These are phyloP conservation scores for Henricia sp. DNA, from an alignment of 53 echinoderm and acorn worm genomes.

Conservation along the genomic window DNA sequence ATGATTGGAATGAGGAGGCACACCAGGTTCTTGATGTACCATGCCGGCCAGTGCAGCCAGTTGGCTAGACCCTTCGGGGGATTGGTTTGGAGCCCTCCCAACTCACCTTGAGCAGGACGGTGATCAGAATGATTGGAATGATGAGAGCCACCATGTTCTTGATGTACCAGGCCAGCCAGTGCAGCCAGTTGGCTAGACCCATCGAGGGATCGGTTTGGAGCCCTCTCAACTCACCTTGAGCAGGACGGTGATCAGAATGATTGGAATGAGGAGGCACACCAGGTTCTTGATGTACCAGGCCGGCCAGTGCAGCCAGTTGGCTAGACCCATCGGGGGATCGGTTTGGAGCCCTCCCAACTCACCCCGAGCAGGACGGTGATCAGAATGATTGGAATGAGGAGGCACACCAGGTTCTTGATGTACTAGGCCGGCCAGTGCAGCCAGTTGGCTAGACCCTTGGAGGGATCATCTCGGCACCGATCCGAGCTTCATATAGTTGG, in stretches of 20 bases:
- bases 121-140: conserved; percentile 76
- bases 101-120: conserved; percentile 81
- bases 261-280: conserved; percentile 74
- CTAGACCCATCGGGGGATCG: conserved; percentile 97
- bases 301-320: conserved; percentile 96
- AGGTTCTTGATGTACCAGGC: conserved; percentile 93
- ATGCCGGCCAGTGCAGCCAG: conserved; percentile 97
- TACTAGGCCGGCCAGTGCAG: conserved; percentile 96
- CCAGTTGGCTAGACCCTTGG: conserved; percentile 96
- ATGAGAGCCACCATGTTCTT: conserved; percentile 79
- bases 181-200: conserved; percentile 96
- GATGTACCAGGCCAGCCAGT: conserved; percentile 94
- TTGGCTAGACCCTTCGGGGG: conserved; percentile 97
- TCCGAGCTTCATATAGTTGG: no score
- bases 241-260: conserved; percentile 74
- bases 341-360: no score
- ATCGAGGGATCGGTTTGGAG: no score
- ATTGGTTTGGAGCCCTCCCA: no score
- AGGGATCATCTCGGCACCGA: no score
- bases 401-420: conserved; percentile 79
- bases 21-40: conserved; percentile 84
- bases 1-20: conserved; percentile 76
- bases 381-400: conserved; percentile 73
- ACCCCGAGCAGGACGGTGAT: conserved; percentile 83
- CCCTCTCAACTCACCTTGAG: conserved; percentile 88